Conservation (phyloP, 2,888 invertebrate genomes). For the Gymnocheta viridis region DNA sequence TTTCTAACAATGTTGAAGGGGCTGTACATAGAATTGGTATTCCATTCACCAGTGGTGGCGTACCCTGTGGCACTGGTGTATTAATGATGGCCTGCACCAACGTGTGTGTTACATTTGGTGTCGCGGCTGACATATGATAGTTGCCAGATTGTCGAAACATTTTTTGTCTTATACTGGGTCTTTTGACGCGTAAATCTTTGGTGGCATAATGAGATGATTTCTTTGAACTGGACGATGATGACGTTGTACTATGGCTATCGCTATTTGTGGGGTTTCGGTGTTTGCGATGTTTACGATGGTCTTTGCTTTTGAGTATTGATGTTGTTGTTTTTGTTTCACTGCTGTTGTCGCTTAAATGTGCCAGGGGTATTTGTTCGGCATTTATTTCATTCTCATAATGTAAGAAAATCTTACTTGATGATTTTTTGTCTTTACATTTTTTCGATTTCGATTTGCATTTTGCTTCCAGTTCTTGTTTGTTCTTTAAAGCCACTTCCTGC, state of each 20-base stretch:
- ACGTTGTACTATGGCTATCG: constrained; percentile 35
- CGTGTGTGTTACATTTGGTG: constrained; percentile 48
- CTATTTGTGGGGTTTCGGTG: constrained; percentile 52
- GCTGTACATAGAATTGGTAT: neutral
- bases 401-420: constrained; percentile 69
- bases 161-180: constrained; percentile 78
- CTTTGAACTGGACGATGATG: constrained; percentile 49
- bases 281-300: constrained; percentile 72
- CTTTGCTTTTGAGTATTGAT: constrained; percentile 48
- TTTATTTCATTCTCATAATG: constrained; percentile 74
- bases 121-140: constrained; percentile 63
- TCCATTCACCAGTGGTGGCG: neutral
- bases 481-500: constrained; percentile 77
- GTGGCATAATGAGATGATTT: constrained; percentile 71
- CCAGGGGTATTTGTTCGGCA: constrained; percentile 52
- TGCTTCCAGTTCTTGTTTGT: constrained; percentile 75
- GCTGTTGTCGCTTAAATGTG: neutral
- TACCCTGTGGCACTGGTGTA: constrained; percentile 37
- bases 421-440: constrained; percentile 51
- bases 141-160: constrained; percentile 75
- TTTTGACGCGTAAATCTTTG: constrained; percentile 73
- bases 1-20: constrained; percentile 30
- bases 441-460: constrained; percentile 66
- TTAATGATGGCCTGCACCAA: constrained; percentile 58
- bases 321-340: constrained; percentile 2